Evolutionary conservation across 1,140 invertebrate species (phyloP), one percentile per base, ranked within the genome.

Genomic region (Pogonognathellus flavescens): DNA sequence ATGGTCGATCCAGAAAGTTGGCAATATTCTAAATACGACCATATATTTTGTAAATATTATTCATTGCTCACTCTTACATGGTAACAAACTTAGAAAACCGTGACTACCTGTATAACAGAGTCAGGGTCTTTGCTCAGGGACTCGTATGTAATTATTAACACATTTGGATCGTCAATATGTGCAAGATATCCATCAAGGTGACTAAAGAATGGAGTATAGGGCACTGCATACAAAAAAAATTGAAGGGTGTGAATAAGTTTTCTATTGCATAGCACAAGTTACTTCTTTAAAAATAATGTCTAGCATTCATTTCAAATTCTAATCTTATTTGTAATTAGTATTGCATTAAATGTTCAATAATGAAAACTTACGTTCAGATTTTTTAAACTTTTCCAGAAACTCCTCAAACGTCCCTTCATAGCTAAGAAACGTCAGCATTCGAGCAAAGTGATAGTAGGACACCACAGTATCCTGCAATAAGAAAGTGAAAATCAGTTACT

Each of bases 101-200:
- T 41, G 10, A 59, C 81, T 83, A 88, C 88, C 18, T 53, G 88
- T 10, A 93, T 91, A 20, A 89, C 88, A 11, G 88, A 89, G n/a
- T 87, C 86, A 9, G 92, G 89, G 88, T 92, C 90, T 90, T 91
- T 89, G 52, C 92, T 90, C 57, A 93, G 86, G 53, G 93, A 91
- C 89, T 93, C 93, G 87, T 93, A 93, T 57, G 90, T 90, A 13
- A 93, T 62, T 84, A 93, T 91, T 10, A 93, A 88, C 9, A 93
- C 88, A 82, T 92, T 91, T 11, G 88, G 80, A 50, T 89, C 82
- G 11, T 89, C 84, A 84, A 91, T 84, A 18, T 89, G 84, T 13
- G 91, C 88, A 90, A 90, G 91, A 86, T 91, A 93, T 66, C 91
- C 90, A 16, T 90, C 86, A 0, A 93, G 91, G 89, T 93, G 93